Conservation (phyloP, 2,888 invertebrate genomes). For the Julus scanicus region DNA sequence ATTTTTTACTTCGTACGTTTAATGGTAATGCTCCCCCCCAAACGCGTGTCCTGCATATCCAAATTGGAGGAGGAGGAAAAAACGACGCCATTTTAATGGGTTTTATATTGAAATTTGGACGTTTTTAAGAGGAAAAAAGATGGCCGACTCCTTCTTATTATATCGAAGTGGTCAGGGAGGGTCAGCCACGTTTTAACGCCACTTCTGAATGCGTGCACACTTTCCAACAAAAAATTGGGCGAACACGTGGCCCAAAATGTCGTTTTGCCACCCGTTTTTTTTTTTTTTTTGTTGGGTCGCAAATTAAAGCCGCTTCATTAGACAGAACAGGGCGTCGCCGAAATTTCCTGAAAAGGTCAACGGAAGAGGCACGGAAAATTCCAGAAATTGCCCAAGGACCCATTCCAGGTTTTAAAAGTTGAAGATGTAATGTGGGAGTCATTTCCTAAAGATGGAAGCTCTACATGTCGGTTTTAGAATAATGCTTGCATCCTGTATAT, state of each 20-base stretch:
- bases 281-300: neutral
- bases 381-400: neutral
- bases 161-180: neutral
- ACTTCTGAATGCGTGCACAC: neutral
- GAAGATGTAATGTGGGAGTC: too few relatives aligned
- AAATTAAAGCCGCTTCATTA: slow-evolving; percentile 6
- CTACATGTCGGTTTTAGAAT: too few relatives aligned
- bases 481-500: too few relatives aligned
- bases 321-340: neutral
- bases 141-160: neutral
- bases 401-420: neutral
- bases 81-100: slow-evolving; percentile 5
- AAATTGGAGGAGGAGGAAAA: neutral
- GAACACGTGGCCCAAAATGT: slow-evolving; percentile 15
- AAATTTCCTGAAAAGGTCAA: slow-evolving; percentile 33
- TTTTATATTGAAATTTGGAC: slow-evolving; percentile 17
- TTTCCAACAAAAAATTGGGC: neutral
- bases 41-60: slow-evolving; percentile 20
- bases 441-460: too few relatives aligned
- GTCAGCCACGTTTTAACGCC: neutral
- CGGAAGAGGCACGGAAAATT: neutral
- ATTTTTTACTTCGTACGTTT: neutral
- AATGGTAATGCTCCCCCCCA: neutral
- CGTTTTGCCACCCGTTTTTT: neutral
- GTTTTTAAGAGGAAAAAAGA: neutral